Conservation (phyloP, 2,797 vertebrate species). For the Sebastes vulpes region DNA sequence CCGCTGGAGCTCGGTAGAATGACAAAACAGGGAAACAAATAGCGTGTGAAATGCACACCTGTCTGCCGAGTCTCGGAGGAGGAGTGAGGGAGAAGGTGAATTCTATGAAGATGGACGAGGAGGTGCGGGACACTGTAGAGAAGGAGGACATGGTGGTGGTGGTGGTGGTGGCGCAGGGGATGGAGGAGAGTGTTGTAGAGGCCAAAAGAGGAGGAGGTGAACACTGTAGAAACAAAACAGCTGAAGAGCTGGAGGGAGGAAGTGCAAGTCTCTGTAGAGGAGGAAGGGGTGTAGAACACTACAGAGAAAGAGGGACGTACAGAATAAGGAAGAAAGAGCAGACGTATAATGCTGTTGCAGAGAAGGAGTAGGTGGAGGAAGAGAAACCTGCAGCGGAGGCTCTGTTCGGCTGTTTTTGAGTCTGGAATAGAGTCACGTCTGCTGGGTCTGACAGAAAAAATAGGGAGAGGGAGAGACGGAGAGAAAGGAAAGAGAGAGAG, state of each 20-base stretch:
- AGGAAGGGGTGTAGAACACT: slow-evolving; percentile 18
- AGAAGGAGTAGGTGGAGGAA: slow-evolving; percentile 67
- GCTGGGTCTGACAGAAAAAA: slow-evolving; percentile 48
- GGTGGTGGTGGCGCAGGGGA: not conserved
- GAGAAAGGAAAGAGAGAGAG: not conserved
- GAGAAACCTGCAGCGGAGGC: slow-evolving; percentile 55
- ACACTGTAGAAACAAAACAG: slow-evolving; percentile 19
- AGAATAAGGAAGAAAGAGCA: slow-evolving; percentile 43
- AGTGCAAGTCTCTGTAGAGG: slow-evolving; percentile 21
- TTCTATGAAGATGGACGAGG: slow-evolving; percentile 53
- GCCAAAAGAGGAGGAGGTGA: slow-evolving; percentile 8
- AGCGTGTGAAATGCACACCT: slow-evolving; percentile 75
- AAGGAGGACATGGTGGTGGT: not conserved
- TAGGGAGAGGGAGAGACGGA: not conserved
- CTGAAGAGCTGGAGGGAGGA: slow-evolving; percentile 20
- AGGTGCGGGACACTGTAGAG: not conserved
- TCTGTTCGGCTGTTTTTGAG: slow-evolving; percentile 53
- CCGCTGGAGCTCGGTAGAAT: slow-evolving; percentile 61
- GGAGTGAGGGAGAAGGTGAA: slow-evolving; percentile 44
- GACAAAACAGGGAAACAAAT: slow-evolving; percentile 76
- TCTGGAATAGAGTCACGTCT: slow-evolving; percentile 66
- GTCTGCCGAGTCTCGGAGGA: slow-evolving; percentile 47
- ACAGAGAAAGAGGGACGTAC: slow-evolving; percentile 22
- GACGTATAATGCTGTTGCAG: slow-evolving; percentile 35
- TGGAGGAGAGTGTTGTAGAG: not conserved